A percentile compares a stretch with the other conserved stretches of the same genome.
Evolutionary conservation across 2,797 vertebrate species (phyloP).

Genomic region (Girardinus metallicus): DNA sequence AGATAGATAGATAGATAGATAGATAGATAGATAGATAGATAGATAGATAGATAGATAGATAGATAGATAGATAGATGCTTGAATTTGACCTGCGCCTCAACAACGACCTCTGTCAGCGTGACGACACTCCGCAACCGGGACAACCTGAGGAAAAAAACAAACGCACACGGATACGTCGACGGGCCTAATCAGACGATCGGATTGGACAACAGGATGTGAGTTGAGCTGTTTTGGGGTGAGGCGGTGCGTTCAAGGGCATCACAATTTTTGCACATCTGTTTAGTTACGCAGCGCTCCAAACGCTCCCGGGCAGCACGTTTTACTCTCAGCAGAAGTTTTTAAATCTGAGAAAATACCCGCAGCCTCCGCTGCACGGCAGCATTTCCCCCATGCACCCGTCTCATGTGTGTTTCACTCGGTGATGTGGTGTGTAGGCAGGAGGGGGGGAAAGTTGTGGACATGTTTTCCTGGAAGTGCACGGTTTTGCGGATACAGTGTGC

Average conservation of each 20-base stretch:
- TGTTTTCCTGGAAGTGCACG: conserved; percentile 73
- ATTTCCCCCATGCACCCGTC: conserved; percentile 32
- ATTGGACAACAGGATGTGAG: conserved; percentile 78
- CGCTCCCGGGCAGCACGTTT: background rate
- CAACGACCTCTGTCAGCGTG: conserved; percentile 16
- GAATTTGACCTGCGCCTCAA: background rate
- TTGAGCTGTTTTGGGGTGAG: conserved; percentile 73
- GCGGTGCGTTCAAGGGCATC: conserved; percentile 46
- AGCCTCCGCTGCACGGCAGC: conserved; percentile 38
- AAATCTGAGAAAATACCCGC: conserved; percentile 50
- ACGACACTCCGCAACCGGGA: conserved; percentile 41
- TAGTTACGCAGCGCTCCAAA: conserved; percentile 35
- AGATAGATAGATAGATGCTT: background rate
- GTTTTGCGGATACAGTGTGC: conserved; percentile 48
- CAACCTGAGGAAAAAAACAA: conserved; percentile 52
- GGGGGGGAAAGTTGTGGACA: conserved; percentile 74
- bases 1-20: background rate
- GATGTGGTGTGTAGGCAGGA: conserved; percentile 31
- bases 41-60: conserved; percentile 5
- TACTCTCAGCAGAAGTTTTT: background rate
- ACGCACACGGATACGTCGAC: conserved; percentile 65
- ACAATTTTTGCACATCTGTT: conserved; percentile 55
- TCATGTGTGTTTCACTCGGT: conserved; percentile 46
- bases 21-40: background rate
- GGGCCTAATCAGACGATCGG: conserved; percentile 67